phyloP scores from a whole-genome alignment of 2,113 vertebrate genomes.

The Sylvietta virens region DNA sequence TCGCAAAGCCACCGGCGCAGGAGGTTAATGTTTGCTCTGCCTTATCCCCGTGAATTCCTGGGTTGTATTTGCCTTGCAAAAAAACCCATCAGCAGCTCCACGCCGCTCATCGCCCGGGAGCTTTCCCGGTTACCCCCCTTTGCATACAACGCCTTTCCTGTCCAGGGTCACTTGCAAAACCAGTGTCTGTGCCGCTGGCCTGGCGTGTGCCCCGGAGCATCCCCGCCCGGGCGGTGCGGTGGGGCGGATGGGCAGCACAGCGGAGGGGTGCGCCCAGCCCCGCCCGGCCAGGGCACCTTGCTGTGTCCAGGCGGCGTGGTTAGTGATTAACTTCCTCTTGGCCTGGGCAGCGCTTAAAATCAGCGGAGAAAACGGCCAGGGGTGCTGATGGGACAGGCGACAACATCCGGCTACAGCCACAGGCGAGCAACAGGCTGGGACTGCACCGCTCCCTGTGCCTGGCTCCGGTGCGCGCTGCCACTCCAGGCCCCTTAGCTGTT shows the following conservation, averaged over 20 bases:
- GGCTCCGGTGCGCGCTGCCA: background rate
- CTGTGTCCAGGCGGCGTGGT: background rate
- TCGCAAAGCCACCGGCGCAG: background rate
- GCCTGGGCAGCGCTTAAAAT: background rate
- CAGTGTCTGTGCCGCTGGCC: accelerated
- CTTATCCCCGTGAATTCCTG: background rate
- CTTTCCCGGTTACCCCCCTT: background rate
- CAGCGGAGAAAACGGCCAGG: background rate
- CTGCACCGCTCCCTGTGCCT: background rate
- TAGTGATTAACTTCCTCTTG: background rate
- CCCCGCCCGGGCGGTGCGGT: background rate
- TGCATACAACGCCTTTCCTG: background rate
- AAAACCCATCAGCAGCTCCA: background rate
- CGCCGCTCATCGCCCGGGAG: background rate
- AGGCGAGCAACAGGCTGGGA: background rate
- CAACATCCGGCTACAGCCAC: background rate
- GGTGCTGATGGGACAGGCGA: background rate
- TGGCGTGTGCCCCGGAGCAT: background rate
- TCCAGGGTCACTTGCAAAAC: background rate
- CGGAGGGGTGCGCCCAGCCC: background rate
- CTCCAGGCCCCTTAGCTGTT: slow-evolving; percentile 33
- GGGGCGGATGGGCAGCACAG: accelerated
- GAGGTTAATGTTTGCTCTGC: background rate
- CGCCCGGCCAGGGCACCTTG: too few relatives aligned
- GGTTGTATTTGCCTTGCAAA: background rate